phyloP scores from a whole-genome alignment of 2,113 vertebrate genomes.

The Marmota monax region DNA sequence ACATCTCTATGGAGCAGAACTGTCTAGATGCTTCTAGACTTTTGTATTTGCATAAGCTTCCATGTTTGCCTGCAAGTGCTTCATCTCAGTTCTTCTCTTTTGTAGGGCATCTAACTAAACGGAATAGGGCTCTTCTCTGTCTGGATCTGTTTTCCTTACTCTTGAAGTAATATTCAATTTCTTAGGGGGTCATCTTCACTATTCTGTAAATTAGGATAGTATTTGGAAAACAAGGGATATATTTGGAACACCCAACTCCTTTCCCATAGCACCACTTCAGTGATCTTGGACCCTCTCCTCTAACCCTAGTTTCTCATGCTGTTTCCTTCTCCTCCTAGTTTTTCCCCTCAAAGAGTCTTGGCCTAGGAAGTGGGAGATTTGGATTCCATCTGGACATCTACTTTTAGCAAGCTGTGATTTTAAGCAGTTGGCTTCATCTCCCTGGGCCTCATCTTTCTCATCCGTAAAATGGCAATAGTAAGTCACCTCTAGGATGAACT shows the following conservation, averaged over 20 bases:
- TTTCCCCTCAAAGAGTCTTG: not conserved
- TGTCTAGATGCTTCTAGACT: not conserved
- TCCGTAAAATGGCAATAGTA: not conserved
- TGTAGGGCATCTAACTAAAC: not conserved
- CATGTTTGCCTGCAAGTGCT: not conserved
- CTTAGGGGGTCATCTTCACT: not conserved
- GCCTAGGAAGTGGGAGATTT: not conserved
- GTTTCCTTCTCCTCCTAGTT: not conserved
- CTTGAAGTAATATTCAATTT: slow-evolving; percentile 44
- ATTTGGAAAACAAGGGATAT: not conserved
- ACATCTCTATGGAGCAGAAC: not conserved
- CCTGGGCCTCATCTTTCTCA: not conserved
- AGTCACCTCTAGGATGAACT: not conserved
- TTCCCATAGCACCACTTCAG: not conserved
- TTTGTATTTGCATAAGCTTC: not conserved
- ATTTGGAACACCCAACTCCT: not conserved
- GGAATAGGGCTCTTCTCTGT: not conserved
- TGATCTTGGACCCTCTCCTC: not conserved
- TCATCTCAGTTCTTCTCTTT: not conserved
- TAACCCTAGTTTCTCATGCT: not conserved
- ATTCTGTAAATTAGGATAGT: not conserved
- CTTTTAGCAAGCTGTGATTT: not conserved
- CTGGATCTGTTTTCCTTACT: not conserved
- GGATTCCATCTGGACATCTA: not conserved
- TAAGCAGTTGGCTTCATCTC: not conserved